Conservation (phyloP, 2,113 vertebrate species). For the Hystrix brachyura region DNA sequence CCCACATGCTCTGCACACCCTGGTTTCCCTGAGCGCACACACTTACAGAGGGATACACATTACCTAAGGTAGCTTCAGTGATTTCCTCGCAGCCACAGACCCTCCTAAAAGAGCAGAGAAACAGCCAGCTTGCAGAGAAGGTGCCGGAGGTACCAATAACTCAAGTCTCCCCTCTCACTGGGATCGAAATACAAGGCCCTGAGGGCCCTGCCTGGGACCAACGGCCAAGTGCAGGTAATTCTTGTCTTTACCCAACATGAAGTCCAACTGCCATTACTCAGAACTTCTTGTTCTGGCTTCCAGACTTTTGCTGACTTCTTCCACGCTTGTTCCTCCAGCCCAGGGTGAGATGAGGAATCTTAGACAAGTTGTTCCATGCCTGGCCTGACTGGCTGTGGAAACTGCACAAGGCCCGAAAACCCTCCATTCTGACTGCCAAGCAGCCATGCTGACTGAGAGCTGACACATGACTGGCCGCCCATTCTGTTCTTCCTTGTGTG, state of each 20-base stretch:
- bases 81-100: background rate
- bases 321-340: background rate
- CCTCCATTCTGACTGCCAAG: background rate
- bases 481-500: background rate
- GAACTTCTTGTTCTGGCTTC: conserved; percentile 1
- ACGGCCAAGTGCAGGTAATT: conserved; percentile 59
- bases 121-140: background rate
- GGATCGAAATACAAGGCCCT: conserved; percentile 80
- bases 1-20: background rate
- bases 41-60: background rate
- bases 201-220: conserved; percentile 67
- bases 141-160: background rate
- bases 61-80: background rate
- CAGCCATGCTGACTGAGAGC: background rate
- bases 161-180: conserved; percentile 59
- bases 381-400: background rate
- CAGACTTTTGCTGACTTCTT: background rate
- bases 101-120: background rate
- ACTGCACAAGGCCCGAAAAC: background rate
- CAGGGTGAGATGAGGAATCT: background rate
- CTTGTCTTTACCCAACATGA: background rate
- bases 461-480: background rate
- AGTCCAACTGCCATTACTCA: background rate
- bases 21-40: background rate
- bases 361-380: background rate